phyloP scores from a whole-genome alignment of 1,140 invertebrate genomes.

The Scaptodrosophila lebanonensis region DNA sequence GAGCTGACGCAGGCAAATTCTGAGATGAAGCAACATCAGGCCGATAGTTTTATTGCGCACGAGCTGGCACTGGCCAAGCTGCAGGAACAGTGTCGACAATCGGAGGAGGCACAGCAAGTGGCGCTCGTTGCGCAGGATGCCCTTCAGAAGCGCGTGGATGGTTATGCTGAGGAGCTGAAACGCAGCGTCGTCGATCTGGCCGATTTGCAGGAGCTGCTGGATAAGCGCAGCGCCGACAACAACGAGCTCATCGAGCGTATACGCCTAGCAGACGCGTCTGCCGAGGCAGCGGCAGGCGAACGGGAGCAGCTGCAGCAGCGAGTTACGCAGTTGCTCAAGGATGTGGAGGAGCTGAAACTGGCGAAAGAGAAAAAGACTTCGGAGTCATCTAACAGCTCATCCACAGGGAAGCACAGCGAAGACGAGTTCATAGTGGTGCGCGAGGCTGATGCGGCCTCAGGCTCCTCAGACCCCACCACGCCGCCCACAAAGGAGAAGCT shows the following conservation, averaged over 20 bases:
- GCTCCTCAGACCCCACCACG: slow-evolving; percentile 35
- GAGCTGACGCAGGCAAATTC: slow-evolving; percentile 19
- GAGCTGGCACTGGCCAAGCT: slow-evolving; percentile 48
- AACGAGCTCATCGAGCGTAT: slow-evolving; percentile 57
- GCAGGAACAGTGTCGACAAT: slow-evolving; percentile 33
- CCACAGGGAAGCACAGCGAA: slow-evolving; percentile 69
- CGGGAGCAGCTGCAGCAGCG: slow-evolving; percentile 35
- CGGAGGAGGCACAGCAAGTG: neutral
- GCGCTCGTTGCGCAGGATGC: slow-evolving; percentile 1
- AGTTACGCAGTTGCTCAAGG: slow-evolving; percentile 16
- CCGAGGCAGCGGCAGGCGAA: slow-evolving; percentile 7
- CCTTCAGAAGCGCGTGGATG: slow-evolving; percentile 36
- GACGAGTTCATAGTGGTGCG: slow-evolving; percentile 73
- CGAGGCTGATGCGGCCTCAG: slow-evolving; percentile 48
- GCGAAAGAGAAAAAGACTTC: slow-evolving; percentile 67
- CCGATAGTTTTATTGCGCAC: slow-evolving; percentile 54
- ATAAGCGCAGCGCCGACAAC: slow-evolving; percentile 56
- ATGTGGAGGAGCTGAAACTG: slow-evolving; percentile 47
- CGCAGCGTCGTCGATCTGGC: slow-evolving; percentile 43
- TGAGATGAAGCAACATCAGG: slow-evolving; percentile 37
- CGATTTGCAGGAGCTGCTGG: slow-evolving; percentile 58
- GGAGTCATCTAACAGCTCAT: slow-evolving; percentile 65
- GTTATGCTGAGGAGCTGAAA: slow-evolving; percentile 42
- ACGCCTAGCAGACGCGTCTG: slow-evolving; percentile 33
- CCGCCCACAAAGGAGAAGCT: slow-evolving; percentile 72